Conservation (phyloP, 2,113 vertebrate genomes). For the Hystrix cristata region DNA sequence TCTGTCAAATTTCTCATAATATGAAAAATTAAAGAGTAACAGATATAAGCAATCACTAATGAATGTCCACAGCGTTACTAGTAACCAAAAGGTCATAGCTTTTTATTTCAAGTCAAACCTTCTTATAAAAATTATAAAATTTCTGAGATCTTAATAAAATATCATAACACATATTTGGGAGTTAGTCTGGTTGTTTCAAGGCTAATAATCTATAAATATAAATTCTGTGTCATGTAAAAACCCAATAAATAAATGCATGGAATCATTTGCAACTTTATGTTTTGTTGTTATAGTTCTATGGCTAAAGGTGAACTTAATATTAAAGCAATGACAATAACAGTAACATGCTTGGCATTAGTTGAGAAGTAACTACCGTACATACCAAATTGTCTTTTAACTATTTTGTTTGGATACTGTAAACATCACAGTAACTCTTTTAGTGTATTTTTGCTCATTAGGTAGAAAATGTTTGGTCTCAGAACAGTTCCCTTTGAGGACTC, state of each 20-base stretch:
- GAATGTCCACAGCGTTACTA: neutral
- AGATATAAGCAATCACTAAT: neutral
- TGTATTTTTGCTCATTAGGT: neutral
- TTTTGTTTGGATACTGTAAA: neutral
- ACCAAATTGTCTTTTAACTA: neutral
- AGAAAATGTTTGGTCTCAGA: neutral
- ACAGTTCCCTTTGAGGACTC: neutral
- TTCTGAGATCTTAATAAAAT: neutral
- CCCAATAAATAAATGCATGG: neutral
- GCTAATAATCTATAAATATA: slow-evolving; percentile 21
- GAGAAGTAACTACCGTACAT: neutral
- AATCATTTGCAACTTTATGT: slow-evolving; percentile 24
- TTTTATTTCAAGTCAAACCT: neutral
- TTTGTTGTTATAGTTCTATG: slow-evolving; percentile 37
- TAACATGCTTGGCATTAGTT: slow-evolving; percentile 21
- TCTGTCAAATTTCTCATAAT: slow-evolving; percentile 53
- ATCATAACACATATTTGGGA: neutral
- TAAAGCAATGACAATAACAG: neutral
- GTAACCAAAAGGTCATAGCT: neutral
- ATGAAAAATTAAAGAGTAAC: slow-evolving; percentile 23
- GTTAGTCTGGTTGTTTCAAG: slow-evolving; percentile 23
- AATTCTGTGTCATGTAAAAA: slow-evolving; percentile 25
- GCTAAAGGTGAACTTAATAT: slow-evolving; percentile 7
- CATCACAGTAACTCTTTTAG: neutral
- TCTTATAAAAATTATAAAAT: slow-evolving; percentile 35